Evolutionary conservation across 2,888 invertebrate genomes (phyloP).

Genomic region (Hermaeophaga mercurialis): DNA sequence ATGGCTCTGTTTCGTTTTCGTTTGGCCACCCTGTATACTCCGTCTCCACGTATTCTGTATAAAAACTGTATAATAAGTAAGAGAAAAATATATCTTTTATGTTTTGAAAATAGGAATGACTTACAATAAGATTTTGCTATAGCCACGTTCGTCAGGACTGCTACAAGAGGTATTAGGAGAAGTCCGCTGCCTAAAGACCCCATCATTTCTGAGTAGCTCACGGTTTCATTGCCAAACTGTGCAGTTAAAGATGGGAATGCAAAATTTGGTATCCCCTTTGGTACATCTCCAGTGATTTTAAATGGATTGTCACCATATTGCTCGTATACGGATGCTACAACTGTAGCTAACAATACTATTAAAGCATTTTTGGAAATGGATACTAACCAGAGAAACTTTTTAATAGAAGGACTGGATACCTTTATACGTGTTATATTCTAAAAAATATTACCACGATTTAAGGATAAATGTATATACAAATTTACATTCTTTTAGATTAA

Average conservation of each 20-base stretch:
- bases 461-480: too few species aligned
- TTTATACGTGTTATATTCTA: slow-evolving; percentile 67
- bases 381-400: slow-evolving; percentile 71
- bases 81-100: too few species aligned
- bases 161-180: slow-evolving; percentile 81
- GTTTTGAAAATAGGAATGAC: slow-evolving; percentile 44
- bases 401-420: slow-evolving; percentile 55
- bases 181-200: slow-evolving; percentile 77
- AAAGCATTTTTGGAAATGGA: slow-evolving; percentile 81
- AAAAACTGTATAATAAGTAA: too few species aligned
- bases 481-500: too few species aligned
- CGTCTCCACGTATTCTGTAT: too few species aligned
- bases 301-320: slow-evolving; percentile 64
- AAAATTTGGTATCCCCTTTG: slow-evolving; percentile 63
- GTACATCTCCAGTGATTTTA: slow-evolving; percentile 64
- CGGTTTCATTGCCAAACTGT: slow-evolving; percentile 64
- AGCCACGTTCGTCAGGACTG: slow-evolving; percentile 89
- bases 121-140: slow-evolving; percentile 94
- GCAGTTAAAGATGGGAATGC: slow-evolving; percentile 71
- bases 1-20: too few species aligned
- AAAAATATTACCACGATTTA: too few species aligned
- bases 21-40: too few species aligned
- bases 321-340: slow-evolving; percentile 45
- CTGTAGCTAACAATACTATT: slow-evolving; percentile 69
- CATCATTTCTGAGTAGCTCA: slow-evolving; percentile 70